These are phyloP conservation scores for Callipepla squamata DNA, from an alignment of 2,113 vertebrate species.

Conservation along the genomic window DNA sequence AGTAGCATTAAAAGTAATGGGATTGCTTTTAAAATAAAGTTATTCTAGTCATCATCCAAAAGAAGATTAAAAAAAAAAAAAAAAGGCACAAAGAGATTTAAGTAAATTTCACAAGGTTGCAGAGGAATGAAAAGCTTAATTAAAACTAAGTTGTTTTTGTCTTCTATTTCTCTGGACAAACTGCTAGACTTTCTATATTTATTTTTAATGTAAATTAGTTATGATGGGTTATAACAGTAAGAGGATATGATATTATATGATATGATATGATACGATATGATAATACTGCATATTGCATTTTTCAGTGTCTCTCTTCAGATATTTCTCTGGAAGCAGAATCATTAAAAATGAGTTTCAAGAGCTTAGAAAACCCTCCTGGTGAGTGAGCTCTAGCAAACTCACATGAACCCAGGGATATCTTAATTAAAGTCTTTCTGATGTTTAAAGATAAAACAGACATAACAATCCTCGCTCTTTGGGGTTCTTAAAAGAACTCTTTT, in stretches of 20 bases:
- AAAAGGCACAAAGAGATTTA: background rate
- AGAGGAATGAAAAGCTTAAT: slow-evolving; percentile 26
- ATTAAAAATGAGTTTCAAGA: slow-evolving; percentile 72
- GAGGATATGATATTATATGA: background rate
- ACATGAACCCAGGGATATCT: slow-evolving; percentile 41
- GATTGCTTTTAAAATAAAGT: slow-evolving; percentile 11
- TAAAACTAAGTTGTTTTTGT: slow-evolving; percentile 4
- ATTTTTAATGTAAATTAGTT: background rate
- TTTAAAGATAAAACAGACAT: slow-evolving; percentile 66
- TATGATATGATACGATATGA: background rate
- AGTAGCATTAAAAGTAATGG: background rate
- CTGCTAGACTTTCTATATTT: background rate
- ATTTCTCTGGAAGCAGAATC: slow-evolving; percentile 65
- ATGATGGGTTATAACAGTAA: slow-evolving; percentile 23
- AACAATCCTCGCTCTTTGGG: slow-evolving; percentile 60
- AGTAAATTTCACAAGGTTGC: slow-evolving; percentile 26
- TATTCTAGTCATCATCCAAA: background rate
- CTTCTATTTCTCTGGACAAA: background rate
- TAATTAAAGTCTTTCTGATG: slow-evolving; percentile 74
- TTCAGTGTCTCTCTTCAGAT: slow-evolving; percentile 48
- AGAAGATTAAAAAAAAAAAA: background rate
- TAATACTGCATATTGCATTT: slow-evolving; percentile 40
- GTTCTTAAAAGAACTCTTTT: slow-evolving; percentile 60
- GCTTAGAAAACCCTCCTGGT: slow-evolving; percentile 53
- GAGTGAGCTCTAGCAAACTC: slow-evolving; percentile 53